phyloP scores from a whole-genome alignment of 2,888 invertebrate species.

The Rotaria macrura region DNA sequence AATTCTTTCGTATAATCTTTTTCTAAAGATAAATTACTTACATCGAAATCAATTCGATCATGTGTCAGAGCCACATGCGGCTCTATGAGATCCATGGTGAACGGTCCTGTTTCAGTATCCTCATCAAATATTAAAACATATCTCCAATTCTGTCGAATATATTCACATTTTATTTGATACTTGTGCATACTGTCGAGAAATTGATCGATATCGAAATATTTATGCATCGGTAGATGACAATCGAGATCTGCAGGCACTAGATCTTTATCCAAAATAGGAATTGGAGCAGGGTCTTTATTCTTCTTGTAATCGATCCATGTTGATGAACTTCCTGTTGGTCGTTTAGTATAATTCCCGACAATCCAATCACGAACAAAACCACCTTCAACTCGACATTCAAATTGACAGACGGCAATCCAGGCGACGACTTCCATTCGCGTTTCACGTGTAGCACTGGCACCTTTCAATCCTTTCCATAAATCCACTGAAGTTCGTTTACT shows the following conservation, averaged over 20 bases:
- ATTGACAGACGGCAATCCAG: background rate
- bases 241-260: background rate
- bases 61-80: background rate
- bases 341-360: background rate
- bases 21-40: conserved; percentile 15
- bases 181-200: background rate
- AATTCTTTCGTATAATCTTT: conserved; percentile 20
- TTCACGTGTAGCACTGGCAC: conserved; percentile 8
- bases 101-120: background rate
- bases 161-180: background rate
- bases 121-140: background rate
- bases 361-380: conserved; percentile 18
- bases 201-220: conserved; percentile 2
- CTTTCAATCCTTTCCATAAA: conserved; percentile 2
- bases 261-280: background rate
- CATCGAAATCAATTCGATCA: conserved; percentile 18
- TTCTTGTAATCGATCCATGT: background rate
- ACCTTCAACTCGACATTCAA: conserved; percentile 11
- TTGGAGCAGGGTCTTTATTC: background rate
- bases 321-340: background rate
- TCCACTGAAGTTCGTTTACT: background rate
- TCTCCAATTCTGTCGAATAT: background rate
- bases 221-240: background rate
- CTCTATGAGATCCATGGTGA: conserved; percentile 11
- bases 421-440: background rate